phyloP scores from a whole-genome alignment of 1,140 invertebrate genomes.

The Gonioctena quinquepunctata region DNA sequence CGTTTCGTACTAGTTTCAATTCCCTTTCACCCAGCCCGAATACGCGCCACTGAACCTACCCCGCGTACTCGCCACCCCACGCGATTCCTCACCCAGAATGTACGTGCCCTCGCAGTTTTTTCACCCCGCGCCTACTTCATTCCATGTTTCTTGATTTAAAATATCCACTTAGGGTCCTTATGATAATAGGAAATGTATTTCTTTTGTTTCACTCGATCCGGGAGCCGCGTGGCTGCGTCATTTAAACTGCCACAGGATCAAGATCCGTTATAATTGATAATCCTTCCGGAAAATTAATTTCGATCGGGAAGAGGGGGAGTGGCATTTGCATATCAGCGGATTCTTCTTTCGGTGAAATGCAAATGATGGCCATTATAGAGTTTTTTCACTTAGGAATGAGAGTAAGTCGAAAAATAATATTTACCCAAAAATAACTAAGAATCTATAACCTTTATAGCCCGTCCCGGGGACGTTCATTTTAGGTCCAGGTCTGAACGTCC shows the following conservation, averaged over 20 bases:
- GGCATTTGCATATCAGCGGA: too few relatives aligned
- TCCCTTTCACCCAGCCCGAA: not conserved
- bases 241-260: constrained; percentile 14
- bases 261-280: constrained; percentile 7
- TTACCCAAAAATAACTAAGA: too few relatives aligned
- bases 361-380: too few relatives aligned
- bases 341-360: too few relatives aligned
- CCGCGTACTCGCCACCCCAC: constrained; percentile 1
- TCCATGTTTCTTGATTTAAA: constrained; percentile 18
- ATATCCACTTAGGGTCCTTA: constrained; percentile 14
- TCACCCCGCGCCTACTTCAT: constrained; percentile 15
- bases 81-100: constrained; percentile 11
- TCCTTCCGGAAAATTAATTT: constrained; percentile 13
- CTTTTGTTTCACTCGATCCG: constrained; percentile 15
- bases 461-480: too few relatives aligned
- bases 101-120: constrained; percentile 15
- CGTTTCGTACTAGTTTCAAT: too few relatives aligned
- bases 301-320: too few relatives aligned
- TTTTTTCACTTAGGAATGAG: too few relatives aligned
- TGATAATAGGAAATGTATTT: constrained; percentile 18
- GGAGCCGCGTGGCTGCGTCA: not conserved
- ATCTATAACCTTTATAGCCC: too few relatives aligned
- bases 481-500: too few relatives aligned
- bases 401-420: too few relatives aligned
- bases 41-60: not conserved